A percentile compares a stretch with the other conserved stretches of the same genome.
phyloP scores from a whole-genome alignment of 2,113 vertebrate species.

The Triplophysa rosa region DNA sequence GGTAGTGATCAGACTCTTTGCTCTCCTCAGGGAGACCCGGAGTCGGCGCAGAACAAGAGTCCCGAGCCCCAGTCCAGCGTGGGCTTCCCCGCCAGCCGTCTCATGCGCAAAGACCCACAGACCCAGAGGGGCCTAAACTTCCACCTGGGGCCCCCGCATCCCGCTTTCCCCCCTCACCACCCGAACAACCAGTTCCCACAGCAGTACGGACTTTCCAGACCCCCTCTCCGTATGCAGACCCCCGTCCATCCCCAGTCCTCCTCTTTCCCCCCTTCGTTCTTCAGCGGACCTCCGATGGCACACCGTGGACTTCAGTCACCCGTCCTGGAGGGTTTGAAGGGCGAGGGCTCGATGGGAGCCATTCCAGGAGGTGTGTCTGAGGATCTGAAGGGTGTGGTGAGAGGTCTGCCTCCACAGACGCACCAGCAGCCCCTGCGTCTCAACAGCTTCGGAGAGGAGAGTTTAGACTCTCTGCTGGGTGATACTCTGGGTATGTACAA shows the following conservation, averaged over 20 bases:
- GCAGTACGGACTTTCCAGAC: constrained; percentile 83
- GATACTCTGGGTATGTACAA: constrained; percentile 86
- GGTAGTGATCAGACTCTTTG: constrained; percentile 1
- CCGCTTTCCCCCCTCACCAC: constrained; percentile 78
- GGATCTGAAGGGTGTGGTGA: constrained; percentile 79
- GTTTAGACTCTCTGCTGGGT: constrained; percentile 79
- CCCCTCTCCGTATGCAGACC: constrained; percentile 82
- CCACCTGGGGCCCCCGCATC: constrained; percentile 85
- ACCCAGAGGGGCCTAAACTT: constrained; percentile 86
- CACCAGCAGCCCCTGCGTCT: constrained; percentile 73
- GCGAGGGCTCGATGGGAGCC: constrained; percentile 67
- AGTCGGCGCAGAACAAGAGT: constrained; percentile 84
- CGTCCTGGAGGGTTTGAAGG: constrained; percentile 77
- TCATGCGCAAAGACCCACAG: constrained; percentile 90
- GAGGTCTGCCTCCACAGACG: constrained; percentile 81
- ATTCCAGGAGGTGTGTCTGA: constrained; percentile 78
- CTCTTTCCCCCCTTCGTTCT: constrained; percentile 83
- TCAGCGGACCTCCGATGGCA: constrained; percentile 78
- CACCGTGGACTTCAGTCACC: constrained; percentile 87
- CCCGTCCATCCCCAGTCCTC: constrained; percentile 80
- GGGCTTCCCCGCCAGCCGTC: constrained; percentile 81
- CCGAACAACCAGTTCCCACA: constrained; percentile 75
- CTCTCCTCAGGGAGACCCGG: constrained; percentile 81
- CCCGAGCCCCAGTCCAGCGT: constrained; percentile 82
- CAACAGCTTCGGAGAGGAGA: constrained; percentile 90